Evolutionary conservation across 2,888 invertebrate genomes (phyloP), one percentile per base, ranked within the genome.

Genomic region (Athalia rosae): DNA sequence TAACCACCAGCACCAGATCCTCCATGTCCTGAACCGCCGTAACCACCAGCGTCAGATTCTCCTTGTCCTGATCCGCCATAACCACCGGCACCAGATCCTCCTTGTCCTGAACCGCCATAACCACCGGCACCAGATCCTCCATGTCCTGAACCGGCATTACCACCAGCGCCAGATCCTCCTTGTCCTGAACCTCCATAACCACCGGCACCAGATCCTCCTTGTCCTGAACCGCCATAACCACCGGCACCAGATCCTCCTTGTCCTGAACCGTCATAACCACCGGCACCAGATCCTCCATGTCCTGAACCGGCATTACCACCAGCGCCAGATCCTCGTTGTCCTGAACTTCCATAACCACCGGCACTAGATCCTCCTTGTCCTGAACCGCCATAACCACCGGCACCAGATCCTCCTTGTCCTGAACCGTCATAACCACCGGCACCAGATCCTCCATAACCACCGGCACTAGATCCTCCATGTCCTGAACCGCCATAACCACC

Each of bases 141-240:
- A 78, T 92, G 92, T 81, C 92, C 92, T 3, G 80, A 79, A 76
- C 84, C 81, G 9, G 83, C 79, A 83, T 92, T 89, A 5, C 91
- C 92, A 58, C 92, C 91, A 81, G 91, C 91, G 0, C 92, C 92
- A 81, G 94, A 94, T 8, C 91, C 91, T 0, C n/a, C n/a, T n/a
- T n/a, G n/a, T n/a, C n/a, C n/a, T n/a, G n/a, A n/a, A n/a, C n/a
- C n/a, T n/a, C n/a, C n/a, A n/a, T n/a, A n/a, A n/a, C n/a, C n/a
- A n/a, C n/a, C n/a, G n/a, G n/a, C n/a, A n/a, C n/a, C n/a, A n/a
- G n/a, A n/a, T n/a, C n/a, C n/a, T n/a, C n/a, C n/a, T n/a, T n/a
- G n/a, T n/a, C n/a, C n/a, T n/a, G n/a, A n/a, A n/a, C n/a, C n/a
- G n/a, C n/a, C n/a, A n/a, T n/a, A n/a, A n/a, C n/a, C n/a, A n/a